phyloP scores from a whole-genome alignment of 2,797 vertebrate genomes.

The Catostomus latipinnis region DNA sequence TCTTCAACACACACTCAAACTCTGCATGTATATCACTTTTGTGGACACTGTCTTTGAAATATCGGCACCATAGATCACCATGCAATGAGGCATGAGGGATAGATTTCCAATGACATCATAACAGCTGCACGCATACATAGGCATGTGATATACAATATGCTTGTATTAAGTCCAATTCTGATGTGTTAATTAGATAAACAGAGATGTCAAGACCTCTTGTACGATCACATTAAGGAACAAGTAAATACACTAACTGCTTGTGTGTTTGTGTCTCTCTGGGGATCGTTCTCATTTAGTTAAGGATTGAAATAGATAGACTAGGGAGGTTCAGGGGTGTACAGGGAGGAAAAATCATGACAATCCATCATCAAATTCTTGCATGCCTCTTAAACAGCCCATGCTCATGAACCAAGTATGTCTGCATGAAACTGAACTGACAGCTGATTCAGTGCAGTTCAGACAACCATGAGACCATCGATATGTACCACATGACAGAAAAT shows the following conservation, averaged over 20 bases:
- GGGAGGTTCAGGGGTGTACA: background rate
- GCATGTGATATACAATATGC: constrained; percentile 1
- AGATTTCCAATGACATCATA: constrained; percentile 42
- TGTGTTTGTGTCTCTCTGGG: background rate
- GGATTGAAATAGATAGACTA: background rate
- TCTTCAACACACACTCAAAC: constrained; percentile 1
- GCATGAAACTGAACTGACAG: background rate
- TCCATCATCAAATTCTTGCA: constrained; percentile 6
- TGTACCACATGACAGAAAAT: constrained; percentile 6
- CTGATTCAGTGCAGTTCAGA: background rate
- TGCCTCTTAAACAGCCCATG: constrained; percentile 6
- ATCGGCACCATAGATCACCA: constrained; percentile 24
- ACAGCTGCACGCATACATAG: constrained; percentile 34
- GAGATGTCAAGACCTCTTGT: background rate
- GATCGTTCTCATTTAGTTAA: constrained; percentile 13
- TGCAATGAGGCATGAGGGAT: constrained; percentile 46
- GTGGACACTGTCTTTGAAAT: constrained; percentile 13
- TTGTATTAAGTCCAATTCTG: background rate
- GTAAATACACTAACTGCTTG: background rate
- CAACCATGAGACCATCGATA: constrained; percentile 31
- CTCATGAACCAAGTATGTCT: constrained; percentile 1
- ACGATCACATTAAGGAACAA: background rate
- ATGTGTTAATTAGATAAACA: constrained; percentile 5
- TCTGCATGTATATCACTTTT: constrained; percentile 1
- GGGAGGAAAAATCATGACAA: constrained; percentile 21